A percentile compares a stretch with the other conserved stretches of the same genome.
phyloP scores from a whole-genome alignment of 2,797 vertebrate species.

The Tachyglossus aculeatus region DNA sequence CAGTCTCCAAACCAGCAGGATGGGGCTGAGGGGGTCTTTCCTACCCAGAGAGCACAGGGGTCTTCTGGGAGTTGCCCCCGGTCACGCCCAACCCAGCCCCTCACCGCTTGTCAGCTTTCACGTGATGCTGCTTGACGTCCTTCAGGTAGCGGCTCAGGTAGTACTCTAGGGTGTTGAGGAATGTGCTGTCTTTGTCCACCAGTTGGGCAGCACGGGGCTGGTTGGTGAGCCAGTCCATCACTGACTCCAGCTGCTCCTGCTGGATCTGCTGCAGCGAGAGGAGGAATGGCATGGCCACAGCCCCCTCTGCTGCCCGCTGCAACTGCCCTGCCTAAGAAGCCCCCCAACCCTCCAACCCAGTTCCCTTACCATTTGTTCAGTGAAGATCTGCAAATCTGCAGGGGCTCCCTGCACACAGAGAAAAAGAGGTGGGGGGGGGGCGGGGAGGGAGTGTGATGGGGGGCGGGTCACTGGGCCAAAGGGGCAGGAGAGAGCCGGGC shows the following conservation, averaged over 20 bases:
- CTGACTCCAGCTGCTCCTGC: conserved; percentile 90
- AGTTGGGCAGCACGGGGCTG: conserved; percentile 95
- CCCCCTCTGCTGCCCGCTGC: no score
- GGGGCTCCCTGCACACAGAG: conserved; percentile 83
- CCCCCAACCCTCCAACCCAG: not conserved
- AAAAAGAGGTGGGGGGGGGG: not conserved
- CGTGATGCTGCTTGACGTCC: conserved; percentile 92
- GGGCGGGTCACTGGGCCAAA: accelerated
- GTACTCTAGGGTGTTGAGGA: conserved; percentile 93
- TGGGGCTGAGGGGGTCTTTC: not conserved
- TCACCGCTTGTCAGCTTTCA: conserved; percentile 96
- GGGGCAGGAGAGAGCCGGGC: no score
- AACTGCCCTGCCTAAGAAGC: accelerated
- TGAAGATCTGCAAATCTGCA: conserved; percentile 92
- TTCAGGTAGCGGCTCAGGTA: conserved; percentile 92
- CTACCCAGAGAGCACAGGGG: no score
- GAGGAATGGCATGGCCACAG: not conserved
- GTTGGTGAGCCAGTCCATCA: conserved; percentile 94
- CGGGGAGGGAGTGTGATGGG: accelerated
- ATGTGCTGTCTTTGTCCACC: conserved; percentile 92
- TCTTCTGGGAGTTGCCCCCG: not conserved
- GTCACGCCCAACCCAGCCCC: not conserved
- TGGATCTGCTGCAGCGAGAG: conserved; percentile 84
- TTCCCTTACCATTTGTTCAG: conserved; percentile 92
- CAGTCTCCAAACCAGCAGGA: no score